Evolutionary conservation across 2,888 invertebrate genomes (phyloP), one percentile per base, ranked within the genome.

Genomic region (Rhagophthalmus giganteus): DNA sequence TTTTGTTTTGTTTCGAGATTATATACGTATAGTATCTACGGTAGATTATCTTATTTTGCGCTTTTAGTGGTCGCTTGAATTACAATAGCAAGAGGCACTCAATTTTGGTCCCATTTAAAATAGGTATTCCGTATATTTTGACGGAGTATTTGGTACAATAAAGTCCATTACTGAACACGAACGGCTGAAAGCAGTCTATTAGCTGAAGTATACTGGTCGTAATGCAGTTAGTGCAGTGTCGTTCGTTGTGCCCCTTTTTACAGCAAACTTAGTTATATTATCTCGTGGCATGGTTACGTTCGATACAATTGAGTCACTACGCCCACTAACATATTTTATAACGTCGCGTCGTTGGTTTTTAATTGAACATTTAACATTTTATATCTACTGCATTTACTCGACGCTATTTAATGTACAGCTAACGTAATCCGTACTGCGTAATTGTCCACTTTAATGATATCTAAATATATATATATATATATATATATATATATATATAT

Each of bases 151-250:
- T 58, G 60, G 61, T 62, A 71, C 72, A 72, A 73, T 71, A 68
- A 68, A 71, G 69, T 72, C 72, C 72, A 74, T 74, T 74, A 73
- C 67, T 40, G 61, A 56, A 62, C 65, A 62, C 65, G 60, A 55
- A 56, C 61, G 58, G 66, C 60, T 71, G 71, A 73, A 72, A 73
- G 71, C 73, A 68, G 67, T 66, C 74, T 72, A 73, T 74, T 73
- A 74, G 70, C 70, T 62, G 68, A 63, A 74, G 71, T 73, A 71
- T 71, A 69, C 71, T 64, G 67, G 53, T 68, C 68, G 61, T 74
- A 74, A 74, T 73, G 72, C 67, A 70, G 71, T 74, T 74, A 54
- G 54, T 53, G 44, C 50, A 54, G 42, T 47, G 65, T 57, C 61
- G 66, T 63, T 63, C 64, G 64, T 64, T 67, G 64, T 59, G 59